These are phyloP conservation scores for Brenthis daphne DNA, from an alignment of 2,888 invertebrate genomes.

Conservation along the genomic window DNA sequence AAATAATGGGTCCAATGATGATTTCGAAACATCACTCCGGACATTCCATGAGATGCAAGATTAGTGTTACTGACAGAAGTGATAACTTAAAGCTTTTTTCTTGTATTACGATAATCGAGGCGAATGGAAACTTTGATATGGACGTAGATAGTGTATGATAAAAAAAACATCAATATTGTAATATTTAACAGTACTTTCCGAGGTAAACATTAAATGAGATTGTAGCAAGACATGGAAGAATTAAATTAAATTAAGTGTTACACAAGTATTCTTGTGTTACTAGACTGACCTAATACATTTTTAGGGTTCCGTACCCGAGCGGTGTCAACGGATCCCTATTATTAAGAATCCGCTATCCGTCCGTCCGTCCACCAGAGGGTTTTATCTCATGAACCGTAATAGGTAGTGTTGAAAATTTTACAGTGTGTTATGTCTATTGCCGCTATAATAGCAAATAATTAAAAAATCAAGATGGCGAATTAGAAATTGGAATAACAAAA, in stretches of 20 bases:
- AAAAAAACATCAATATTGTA: slow-evolving; percentile 68
- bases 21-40: slow-evolving; percentile 67
- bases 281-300: too few species aligned
- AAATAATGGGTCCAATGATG: slow-evolving; percentile 71
- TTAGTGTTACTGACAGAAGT: slow-evolving; percentile 64
- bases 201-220: slow-evolving; percentile 65
- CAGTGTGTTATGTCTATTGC: too few species aligned
- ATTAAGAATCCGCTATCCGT: too few species aligned
- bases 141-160: slow-evolving; percentile 61
- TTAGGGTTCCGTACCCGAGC: too few species aligned
- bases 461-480: too few species aligned
- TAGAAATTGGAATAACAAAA: too few species aligned
- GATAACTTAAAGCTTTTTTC: slow-evolving; percentile 71
- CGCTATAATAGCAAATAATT: too few species aligned
- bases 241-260: slow-evolving; percentile 56
- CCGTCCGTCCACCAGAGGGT: too few species aligned
- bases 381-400: too few species aligned
- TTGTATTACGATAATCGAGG: slow-evolving; percentile 62
- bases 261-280: slow-evolving; percentile 46
- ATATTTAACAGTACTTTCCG: slow-evolving; percentile 14
- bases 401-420: too few species aligned
- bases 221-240: slow-evolving; percentile 64
- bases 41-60: slow-evolving; percentile 69
- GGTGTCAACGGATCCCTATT: too few species aligned
- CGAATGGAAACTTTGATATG: slow-evolving; percentile 40